Percentiles rank a stretch among this genome's conserved stretches.
These are phyloP conservation scores for Andrena marginata DNA, from an alignment of 2,888 invertebrate species.

Conservation along the genomic window DNA sequence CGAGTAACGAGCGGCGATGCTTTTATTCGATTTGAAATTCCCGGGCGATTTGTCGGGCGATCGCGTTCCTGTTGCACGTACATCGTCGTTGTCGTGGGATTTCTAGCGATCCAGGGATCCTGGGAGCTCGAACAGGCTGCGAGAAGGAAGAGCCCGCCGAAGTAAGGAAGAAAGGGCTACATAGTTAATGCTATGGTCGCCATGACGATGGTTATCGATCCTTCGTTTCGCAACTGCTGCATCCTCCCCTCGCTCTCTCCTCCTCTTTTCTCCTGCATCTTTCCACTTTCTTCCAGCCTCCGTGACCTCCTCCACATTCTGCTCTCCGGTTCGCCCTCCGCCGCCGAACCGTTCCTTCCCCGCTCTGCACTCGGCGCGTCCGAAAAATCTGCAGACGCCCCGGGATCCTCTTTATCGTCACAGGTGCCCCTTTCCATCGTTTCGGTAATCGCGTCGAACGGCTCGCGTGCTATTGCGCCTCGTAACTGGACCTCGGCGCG, in stretches of 20 bases:
- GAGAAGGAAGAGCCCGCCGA: conserved; percentile 43
- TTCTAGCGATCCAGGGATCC: conserved; percentile 3
- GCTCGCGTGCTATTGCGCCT: too few relatives aligned
- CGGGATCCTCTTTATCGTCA: too few relatives aligned
- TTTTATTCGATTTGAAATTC: conserved; percentile 20
- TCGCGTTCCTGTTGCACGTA: conserved; percentile 15
- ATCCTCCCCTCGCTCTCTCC: conserved; percentile 30
- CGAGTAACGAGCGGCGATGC: background rate
- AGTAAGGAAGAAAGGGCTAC: conserved; percentile 68
- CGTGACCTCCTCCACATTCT: background rate
- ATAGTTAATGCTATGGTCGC: conserved; percentile 76
- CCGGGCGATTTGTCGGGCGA: background rate
- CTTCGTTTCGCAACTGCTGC: conserved; percentile 58
- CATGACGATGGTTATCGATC: conserved; percentile 81
- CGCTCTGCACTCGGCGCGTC: background rate
- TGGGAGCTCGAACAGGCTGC: background rate
- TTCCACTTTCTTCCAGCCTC: background rate
- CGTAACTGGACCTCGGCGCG: too few relatives aligned
- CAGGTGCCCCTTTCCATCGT: too few relatives aligned
- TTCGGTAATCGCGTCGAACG: too few relatives aligned
- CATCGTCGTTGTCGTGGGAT: conserved; percentile 1
- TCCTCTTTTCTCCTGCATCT: background rate
- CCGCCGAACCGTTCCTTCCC: background rate
- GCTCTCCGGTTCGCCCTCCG: background rate
- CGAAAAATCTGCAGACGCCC: background rate